Conservation (phyloP, 2,113 vertebrate genomes). For the Ptychochromis oligacanthus region DNA sequence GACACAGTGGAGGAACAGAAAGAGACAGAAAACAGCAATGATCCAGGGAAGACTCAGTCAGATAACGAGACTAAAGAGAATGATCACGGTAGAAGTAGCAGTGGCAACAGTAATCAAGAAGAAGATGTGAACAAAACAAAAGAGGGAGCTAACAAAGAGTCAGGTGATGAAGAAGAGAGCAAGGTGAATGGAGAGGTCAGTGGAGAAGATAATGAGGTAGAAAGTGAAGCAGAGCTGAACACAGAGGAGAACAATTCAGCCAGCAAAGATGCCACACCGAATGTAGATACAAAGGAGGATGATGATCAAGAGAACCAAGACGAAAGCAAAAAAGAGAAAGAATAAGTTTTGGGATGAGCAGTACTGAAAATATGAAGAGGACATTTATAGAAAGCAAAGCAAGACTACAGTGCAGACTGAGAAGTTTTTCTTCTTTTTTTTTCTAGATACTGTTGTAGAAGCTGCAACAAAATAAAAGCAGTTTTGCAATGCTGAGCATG, state of each 20-base stretch:
- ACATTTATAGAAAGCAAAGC: background rate
- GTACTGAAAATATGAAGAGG: background rate
- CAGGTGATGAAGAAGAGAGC: slow-evolving; percentile 26
- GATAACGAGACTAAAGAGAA: slow-evolving; percentile 53
- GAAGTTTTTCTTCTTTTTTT: background rate
- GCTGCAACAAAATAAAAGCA: background rate
- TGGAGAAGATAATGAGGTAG: slow-evolving; percentile 53
- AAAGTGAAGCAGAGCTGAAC: slow-evolving; percentile 30
- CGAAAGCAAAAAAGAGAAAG: slow-evolving; percentile 6
- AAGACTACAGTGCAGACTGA: background rate
- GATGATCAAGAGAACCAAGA: background rate
- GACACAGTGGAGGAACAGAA: slow-evolving; percentile 55
- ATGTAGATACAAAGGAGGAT: slow-evolving; percentile 46
- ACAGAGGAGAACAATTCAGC: slow-evolving; percentile 31
- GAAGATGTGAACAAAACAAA: slow-evolving; percentile 28
- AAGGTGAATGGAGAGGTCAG: slow-evolving; percentile 57
- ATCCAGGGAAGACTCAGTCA: slow-evolving; percentile 25
- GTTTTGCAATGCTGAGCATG: background rate
- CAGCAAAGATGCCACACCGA: slow-evolving; percentile 2
- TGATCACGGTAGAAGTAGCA: background rate
- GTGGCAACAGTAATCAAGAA: slow-evolving; percentile 45
- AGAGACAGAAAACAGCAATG: slow-evolving; percentile 52
- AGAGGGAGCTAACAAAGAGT: slow-evolving; percentile 10
- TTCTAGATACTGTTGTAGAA: slow-evolving; percentile 1
- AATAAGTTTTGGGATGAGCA: background rate